These are phyloP conservation scores for Podarcis muralis DNA, from an alignment of 2,113 vertebrate species.

Conservation along the genomic window DNA sequence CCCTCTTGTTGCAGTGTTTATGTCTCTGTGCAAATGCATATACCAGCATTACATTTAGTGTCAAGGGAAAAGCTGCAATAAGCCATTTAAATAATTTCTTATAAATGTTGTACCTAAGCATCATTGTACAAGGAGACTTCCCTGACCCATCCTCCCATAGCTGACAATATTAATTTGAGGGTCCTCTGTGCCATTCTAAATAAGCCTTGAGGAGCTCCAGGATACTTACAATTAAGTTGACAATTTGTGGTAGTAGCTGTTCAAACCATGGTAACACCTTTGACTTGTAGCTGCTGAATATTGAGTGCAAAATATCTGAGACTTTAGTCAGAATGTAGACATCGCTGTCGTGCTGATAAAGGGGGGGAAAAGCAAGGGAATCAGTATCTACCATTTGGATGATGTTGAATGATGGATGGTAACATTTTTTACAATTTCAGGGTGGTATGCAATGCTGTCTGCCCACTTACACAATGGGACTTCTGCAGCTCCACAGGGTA, in stretches of 20 bases:
- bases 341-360: slow-evolving; percentile 92
- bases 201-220: neutral
- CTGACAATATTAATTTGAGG: neutral
- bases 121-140: neutral
- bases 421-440: neutral
- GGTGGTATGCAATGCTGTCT: no score
- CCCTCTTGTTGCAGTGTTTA: neutral
- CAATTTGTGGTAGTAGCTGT: slow-evolving; percentile 93
- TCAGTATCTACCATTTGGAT: neutral
- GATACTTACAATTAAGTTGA: slow-evolving; percentile 93
- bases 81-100: neutral
- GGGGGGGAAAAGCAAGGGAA: slow-evolving; percentile 30
- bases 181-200: neutral
- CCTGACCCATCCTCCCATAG: neutral
- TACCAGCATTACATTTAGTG: neutral
- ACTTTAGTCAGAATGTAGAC: slow-evolving; percentile 99
- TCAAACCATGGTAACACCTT: slow-evolving; percentile 98
- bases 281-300: slow-evolving; percentile 97
- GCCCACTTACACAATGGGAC: neutral
- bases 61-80: neutral
- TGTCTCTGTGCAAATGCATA: neutral
- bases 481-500: no score
- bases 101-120: neutral
- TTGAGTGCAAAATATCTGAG: slow-evolving; percentile 95
- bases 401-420: neutral